Base-by-base conservation (phyloP, 2,888 invertebrate genomes). In the Sesia bembeciformis region DNA sequence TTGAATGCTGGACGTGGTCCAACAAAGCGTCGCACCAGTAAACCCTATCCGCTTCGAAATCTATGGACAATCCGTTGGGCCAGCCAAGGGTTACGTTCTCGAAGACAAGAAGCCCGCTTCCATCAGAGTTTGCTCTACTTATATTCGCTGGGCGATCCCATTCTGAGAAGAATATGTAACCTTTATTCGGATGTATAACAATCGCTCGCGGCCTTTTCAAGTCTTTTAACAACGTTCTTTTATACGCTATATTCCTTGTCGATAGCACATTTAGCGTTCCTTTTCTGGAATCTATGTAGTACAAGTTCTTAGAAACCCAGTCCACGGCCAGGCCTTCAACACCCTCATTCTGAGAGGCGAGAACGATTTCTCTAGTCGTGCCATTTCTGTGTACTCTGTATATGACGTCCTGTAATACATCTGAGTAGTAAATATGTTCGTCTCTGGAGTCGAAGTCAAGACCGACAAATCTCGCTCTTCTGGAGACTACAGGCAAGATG, bases 1-100 rank as follows among this genome's bases (percentile, higher is more conserved):
- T 94, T 0, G 97, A 94, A 75, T 98, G 97, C 72, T 98, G 98
- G 0, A 98, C 97, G 80, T 98, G 98, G 81, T 99, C 98, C 4
- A 98, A 90, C 3, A 98, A 84, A 3, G 98, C 98, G 76, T 99
- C 99, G 71, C 98, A 98, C 98, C 99, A 99, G 81, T 98, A 99
- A 0, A 99, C 90, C 7, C 98, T 91, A 77, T 98, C 95, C 23
- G 93, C 92, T 43, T 91, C 91, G 72, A 96, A 97, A 81, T 99
- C 99, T 60, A 99, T 96, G 1, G 97, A 96, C 4, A 99, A 85
- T 0, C 98, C 98, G 76, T 99, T 99, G 0, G 99, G 99, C 98
- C 98, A 99, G 3, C 98, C 98, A 0, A 98, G 90, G 0, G 98
- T 96, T 0, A 97, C 93, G 70, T 97, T 96, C 63, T 95, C 94